Percentiles rank a stretch among this genome's conserved stretches.
Conservation (phyloP, 2,797 vertebrate genomes). For the Triplophysa bombifrons region DNA sequence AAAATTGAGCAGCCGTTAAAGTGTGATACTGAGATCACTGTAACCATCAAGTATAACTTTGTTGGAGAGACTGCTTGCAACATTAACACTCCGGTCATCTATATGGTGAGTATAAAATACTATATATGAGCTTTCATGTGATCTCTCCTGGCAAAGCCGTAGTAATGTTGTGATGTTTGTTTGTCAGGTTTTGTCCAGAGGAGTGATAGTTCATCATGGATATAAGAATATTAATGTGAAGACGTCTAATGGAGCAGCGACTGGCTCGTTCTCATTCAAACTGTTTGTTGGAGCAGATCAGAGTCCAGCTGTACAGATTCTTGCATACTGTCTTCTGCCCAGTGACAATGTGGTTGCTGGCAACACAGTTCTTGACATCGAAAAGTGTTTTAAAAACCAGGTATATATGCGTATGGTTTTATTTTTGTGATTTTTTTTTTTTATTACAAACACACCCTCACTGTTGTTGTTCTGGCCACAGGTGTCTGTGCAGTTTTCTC, state of each 20-base stretch:
- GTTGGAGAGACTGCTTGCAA: constrained; percentile 58
- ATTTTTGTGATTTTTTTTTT: too few species aligned
- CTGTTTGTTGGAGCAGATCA: constrained; percentile 61
- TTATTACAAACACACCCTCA: background rate
- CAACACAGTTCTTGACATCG: constrained; percentile 57
- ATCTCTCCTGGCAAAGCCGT: background rate
- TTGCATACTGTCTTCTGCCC: constrained; percentile 66
- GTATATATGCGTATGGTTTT: constrained; percentile 48
- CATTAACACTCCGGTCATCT: constrained; percentile 59
- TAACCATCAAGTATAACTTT: constrained; percentile 65
- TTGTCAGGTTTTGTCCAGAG: constrained; percentile 50
- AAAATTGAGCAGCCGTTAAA: constrained; percentile 45
- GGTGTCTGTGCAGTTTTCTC: constrained; percentile 79
- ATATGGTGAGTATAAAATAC: constrained; percentile 65
- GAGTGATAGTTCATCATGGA: constrained; percentile 35
- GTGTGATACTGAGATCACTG: constrained; percentile 56
- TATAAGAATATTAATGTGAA: constrained; percentile 35
- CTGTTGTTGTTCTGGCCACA: constrained; percentile 52
- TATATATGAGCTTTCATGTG: background rate
- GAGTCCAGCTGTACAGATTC: constrained; percentile 66
- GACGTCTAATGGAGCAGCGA: constrained; percentile 56
- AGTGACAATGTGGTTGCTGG: constrained; percentile 67
- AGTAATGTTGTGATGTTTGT: background rate
- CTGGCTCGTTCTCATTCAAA: constrained; percentile 63
- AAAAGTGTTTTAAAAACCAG: constrained; percentile 73